Evolutionary conservation across 2,113 vertebrate species (phyloP).

Genomic region (Oreochromis spilurus): DNA sequence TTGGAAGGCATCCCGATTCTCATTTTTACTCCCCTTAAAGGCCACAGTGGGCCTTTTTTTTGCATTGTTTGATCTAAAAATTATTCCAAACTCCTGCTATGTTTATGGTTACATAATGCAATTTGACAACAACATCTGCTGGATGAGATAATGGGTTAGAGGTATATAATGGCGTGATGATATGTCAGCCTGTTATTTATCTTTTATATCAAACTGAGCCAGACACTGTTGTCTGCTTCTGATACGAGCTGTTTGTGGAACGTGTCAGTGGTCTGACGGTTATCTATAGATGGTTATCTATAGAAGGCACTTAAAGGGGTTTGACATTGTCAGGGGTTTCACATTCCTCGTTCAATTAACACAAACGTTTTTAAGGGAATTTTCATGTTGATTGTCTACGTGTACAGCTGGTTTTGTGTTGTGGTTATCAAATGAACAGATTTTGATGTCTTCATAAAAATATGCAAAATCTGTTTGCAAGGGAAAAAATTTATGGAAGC

Average conservation of each 20-base stretch:
- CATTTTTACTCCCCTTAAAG: neutral
- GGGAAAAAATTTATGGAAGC: neutral
- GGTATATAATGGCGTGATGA: neutral
- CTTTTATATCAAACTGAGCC: neutral
- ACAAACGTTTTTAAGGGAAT: neutral
- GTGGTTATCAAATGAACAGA: neutral
- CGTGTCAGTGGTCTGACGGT: neutral
- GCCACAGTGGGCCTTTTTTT: neutral
- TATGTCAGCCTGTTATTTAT: neutral
- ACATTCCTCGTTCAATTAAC: neutral
- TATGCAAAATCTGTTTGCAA: neutral
- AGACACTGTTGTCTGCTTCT: neutral
- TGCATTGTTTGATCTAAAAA: neutral
- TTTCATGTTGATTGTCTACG: neutral
- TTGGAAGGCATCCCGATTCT: constrained; percentile 8
- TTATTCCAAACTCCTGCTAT: neutral
- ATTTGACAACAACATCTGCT: neutral
- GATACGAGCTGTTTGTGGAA: neutral
- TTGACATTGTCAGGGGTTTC: neutral
- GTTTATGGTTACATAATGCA: neutral
- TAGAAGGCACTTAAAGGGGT: neutral
- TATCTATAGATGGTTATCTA: neutral
- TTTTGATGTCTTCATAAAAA: neutral
- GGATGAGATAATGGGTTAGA: neutral
- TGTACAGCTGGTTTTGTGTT: neutral